Evolutionary conservation across 2,888 invertebrate genomes (phyloP).

Genomic region (Xiphydria camelus): DNA sequence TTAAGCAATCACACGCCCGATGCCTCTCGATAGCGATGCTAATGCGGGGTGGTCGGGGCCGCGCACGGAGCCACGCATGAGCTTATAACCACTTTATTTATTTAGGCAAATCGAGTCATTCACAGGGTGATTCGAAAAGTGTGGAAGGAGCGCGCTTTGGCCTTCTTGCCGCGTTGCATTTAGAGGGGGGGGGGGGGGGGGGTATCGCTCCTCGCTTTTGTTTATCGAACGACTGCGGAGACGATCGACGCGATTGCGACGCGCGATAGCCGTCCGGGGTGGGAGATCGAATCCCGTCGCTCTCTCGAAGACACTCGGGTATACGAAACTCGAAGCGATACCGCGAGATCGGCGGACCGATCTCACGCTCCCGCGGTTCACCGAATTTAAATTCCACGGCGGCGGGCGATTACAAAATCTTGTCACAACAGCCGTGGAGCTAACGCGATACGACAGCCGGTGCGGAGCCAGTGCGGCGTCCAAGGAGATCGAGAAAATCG

Average conservation of each 20-base stretch:
- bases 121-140: conserved; percentile 1
- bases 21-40: conserved; percentile 50
- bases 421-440: conserved; percentile 36
- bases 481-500: too few relatives aligned
- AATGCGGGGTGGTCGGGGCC: conserved; percentile 32
- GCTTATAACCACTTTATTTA: conserved; percentile 41
- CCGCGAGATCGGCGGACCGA: conserved; percentile 17
- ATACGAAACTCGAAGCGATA: conserved; percentile 1
- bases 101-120: conserved; percentile 20
- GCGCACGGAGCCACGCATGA: conserved; percentile 22
- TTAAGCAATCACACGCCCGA: conserved; percentile 48
- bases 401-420: conserved; percentile 38
- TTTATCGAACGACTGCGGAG: too few relatives aligned
- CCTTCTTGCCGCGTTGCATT: too few relatives aligned
- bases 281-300: not conserved
- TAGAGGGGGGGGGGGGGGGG: too few relatives aligned
- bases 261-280: too few relatives aligned
- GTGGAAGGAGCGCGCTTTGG: too few relatives aligned
- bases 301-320: not conserved
- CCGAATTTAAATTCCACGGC: conserved; percentile 27
- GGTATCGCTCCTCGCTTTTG: too few relatives aligned
- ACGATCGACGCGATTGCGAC: too few relatives aligned
- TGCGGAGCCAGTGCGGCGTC: too few relatives aligned
- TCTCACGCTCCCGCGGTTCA: conserved; percentile 36
- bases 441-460: conserved; percentile 34